Conservation (phyloP, 2,888 invertebrate genomes). For the Drosophila neotestacea region DNA sequence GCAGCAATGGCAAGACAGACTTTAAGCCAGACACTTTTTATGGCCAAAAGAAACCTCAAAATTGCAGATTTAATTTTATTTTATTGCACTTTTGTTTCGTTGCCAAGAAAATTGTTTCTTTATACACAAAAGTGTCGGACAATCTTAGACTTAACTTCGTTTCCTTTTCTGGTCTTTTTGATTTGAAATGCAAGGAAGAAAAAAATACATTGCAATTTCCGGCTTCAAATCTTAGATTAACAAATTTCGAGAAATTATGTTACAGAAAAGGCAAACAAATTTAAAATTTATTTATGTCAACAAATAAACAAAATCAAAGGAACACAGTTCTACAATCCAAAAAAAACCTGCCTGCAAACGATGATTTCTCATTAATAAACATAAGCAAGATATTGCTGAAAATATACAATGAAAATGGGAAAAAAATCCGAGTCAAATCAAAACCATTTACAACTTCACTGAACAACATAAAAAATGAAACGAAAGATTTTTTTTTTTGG, state of each 20-base stretch:
- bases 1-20: constrained; percentile 25
- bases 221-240: not conserved
- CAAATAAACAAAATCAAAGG: not conserved
- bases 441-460: constrained; percentile 65
- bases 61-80: constrained; percentile 85
- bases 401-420: constrained; percentile 7
- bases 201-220: constrained; percentile 25
- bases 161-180: constrained; percentile 22
- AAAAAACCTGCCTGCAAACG: constrained; percentile 41
- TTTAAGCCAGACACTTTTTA: constrained; percentile 84
- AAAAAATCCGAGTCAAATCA: constrained; percentile 49
- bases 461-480: constrained; percentile 48
- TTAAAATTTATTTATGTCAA: not conserved
- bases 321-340: not conserved
- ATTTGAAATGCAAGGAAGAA: constrained; percentile 42
- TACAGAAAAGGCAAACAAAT: not conserved
- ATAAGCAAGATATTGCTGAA: constrained; percentile 58
- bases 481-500: constrained; percentile 3
- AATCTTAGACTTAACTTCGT: constrained; percentile 3
- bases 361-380: constrained; percentile 75
- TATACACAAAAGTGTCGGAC: constrained; percentile 42
- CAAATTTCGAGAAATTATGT: not conserved
- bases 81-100: constrained; percentile 69
- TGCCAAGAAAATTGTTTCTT: constrained; percentile 79
- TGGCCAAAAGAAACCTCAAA: constrained; percentile 79